phyloP scores from a whole-genome alignment of 1,140 invertebrate species.

The Tribolium madens region DNA sequence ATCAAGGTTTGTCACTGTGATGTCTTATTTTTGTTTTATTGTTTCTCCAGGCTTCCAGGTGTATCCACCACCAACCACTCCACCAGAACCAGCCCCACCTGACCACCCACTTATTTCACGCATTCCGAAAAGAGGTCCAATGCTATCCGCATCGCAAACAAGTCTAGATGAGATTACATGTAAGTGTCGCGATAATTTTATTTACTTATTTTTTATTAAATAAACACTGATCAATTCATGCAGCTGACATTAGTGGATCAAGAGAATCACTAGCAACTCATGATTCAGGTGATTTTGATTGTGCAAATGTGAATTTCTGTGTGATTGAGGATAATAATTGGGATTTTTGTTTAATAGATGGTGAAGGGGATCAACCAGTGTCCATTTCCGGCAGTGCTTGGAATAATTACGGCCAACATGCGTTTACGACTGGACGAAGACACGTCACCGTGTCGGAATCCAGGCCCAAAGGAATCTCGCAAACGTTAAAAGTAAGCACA shows the following conservation, averaged over 20 bases:
- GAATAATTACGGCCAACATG: conserved; percentile 79
- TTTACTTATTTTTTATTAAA: not conserved
- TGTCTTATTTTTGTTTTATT: not conserved
- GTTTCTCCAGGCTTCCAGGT: conserved; percentile 79
- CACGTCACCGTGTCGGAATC: conserved; percentile 75
- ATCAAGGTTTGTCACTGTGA: conserved; percentile 49
- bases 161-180: conserved; percentile 76
- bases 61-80: conserved; percentile 83
- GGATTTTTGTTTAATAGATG: conserved; percentile 65
- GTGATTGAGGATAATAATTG: not conserved
- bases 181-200: conserved; percentile 62
- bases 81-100: conserved; percentile 84
- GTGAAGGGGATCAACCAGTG: conserved; percentile 65
- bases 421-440: conserved; percentile 85
- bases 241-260: conserved; percentile 82
- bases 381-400: conserved; percentile 66
- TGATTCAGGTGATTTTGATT: conserved; percentile 76
- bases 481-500: conserved; percentile 80
- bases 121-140: conserved; percentile 51
- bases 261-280: conserved; percentile 81
- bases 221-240: conserved; percentile 55
- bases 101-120: conserved; percentile 70
- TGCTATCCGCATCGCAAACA: conserved; percentile 72
- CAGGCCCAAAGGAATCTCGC: conserved; percentile 79
- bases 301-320: not conserved